phyloP scores from a whole-genome alignment of 2,888 invertebrate species.

The Acanthosepion lycidas region DNA sequence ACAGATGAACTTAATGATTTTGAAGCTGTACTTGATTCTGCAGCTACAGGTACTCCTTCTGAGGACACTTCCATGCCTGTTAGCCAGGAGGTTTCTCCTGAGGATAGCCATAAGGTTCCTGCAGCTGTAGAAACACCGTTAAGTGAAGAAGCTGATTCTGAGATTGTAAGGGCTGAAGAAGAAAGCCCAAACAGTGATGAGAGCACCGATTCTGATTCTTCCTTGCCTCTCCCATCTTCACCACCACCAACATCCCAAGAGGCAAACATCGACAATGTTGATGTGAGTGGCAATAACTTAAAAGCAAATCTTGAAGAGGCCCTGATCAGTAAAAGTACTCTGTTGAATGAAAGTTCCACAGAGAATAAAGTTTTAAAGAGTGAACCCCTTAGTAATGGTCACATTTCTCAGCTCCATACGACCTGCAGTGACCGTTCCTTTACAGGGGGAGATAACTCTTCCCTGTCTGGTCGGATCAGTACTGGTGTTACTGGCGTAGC shows the following conservation, averaged over 20 bases:
- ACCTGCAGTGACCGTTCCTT: conserved; percentile 34
- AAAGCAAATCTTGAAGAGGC: not conserved
- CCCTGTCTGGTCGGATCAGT: not conserved
- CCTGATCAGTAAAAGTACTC: not conserved
- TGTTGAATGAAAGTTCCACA: not conserved
- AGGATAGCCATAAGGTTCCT: not conserved
- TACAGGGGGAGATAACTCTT: not conserved
- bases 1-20: not conserved
- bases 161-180: not conserved
- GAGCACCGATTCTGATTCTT: conserved; percentile 10
- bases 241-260: not conserved
- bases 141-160: not conserved
- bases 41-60: not conserved
- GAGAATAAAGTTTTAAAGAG: not conserved
- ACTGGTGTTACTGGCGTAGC: not conserved
- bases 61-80: not conserved
- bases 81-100: not conserved
- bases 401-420: not conserved
- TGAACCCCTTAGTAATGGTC: conserved; percentile 40
- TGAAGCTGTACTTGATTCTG: not conserved
- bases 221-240: not conserved
- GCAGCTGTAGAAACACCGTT: not conserved
- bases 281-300: not conserved
- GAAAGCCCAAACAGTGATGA: not conserved
- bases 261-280: not conserved